Conservation (phyloP, 1,140 invertebrate species). For the Drosophila nannoptera region DNA sequence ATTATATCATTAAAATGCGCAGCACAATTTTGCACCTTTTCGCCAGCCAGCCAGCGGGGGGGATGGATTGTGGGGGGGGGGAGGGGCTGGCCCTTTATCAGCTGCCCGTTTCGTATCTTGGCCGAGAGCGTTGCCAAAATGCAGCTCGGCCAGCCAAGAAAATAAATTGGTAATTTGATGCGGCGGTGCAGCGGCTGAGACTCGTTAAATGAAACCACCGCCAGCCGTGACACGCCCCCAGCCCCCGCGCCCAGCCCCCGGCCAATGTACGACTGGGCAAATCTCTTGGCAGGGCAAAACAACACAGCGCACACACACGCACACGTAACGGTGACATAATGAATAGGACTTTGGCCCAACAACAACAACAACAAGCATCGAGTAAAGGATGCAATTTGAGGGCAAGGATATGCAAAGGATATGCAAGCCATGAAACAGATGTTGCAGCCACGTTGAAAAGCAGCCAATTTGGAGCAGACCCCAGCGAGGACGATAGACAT, state of each 20-base stretch:
- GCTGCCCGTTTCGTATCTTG: slow-evolving; percentile 23
- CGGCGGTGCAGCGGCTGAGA: slow-evolving; percentile 50
- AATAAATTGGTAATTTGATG: slow-evolving; percentile 77
- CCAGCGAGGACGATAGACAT: slow-evolving; percentile 59
- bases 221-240: neutral
- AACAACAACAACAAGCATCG: slow-evolving; percentile 24
- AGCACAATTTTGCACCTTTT: slow-evolving; percentile 34
- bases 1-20: slow-evolving; percentile 48
- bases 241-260: neutral
- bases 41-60: neutral
- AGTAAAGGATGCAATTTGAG: slow-evolving; percentile 57
- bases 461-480: slow-evolving; percentile 71
- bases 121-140: slow-evolving; percentile 32
- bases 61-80: neutral
- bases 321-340: slow-evolving; percentile 64
- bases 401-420: slow-evolving; percentile 74
- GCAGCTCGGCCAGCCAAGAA: slow-evolving; percentile 44
- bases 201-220: slow-evolving; percentile 53
- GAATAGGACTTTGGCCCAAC: slow-evolving; percentile 67
- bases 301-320: neutral
- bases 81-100: slow-evolving; percentile 9
- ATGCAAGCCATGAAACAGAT: slow-evolving; percentile 72
- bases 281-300: slow-evolving; percentile 32
- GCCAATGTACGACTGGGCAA: slow-evolving; percentile 30
- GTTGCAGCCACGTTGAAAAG: slow-evolving; percentile 79